Evolutionary conservation across 2,888 invertebrate species (phyloP).

Genomic region (Agrilus biguttatus): DNA sequence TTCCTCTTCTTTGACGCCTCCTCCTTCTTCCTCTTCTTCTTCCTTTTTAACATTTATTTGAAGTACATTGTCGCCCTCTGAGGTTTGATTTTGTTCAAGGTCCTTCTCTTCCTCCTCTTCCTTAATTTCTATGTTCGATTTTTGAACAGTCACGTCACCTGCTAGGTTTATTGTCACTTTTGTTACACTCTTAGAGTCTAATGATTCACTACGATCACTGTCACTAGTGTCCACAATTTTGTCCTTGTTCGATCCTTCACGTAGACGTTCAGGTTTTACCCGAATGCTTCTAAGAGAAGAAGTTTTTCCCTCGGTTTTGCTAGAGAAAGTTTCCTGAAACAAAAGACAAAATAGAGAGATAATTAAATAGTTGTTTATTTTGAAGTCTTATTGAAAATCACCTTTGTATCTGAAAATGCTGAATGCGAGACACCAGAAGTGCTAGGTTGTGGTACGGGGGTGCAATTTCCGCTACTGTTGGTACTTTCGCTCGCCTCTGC

Average conservation of each 20-base stretch:
- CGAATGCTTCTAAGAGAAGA: conserved; percentile 45
- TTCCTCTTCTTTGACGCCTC: neutral
- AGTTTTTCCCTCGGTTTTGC: conserved; percentile 27
- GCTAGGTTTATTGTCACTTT: conserved; percentile 12
- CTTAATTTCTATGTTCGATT: conserved; percentile 11
- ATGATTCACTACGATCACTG: no score
- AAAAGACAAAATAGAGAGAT: conserved; percentile 2
- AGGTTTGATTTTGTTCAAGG: no score
- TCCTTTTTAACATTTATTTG: conserved; percentile 12
- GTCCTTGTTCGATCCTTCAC: conserved; percentile 15
- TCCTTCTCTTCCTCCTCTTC: conserved; percentile 9
- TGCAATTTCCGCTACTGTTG: conserved; percentile 19
- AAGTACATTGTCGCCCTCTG: no score
- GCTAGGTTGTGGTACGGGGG: conserved; percentile 18
- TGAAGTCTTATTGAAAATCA: conserved; percentile 5
- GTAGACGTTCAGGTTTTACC: conserved; percentile 44
- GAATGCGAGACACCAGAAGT: conserved; percentile 2
- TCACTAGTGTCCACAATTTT: conserved; percentile 2
- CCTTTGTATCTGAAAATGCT: conserved; percentile 16
- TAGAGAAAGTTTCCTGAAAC: conserved; percentile 19
- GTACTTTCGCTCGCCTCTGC: conserved; percentile 23
- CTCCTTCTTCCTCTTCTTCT: neutral
- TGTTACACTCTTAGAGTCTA: conserved; percentile 19
- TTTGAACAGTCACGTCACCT: conserved; percentile 12
- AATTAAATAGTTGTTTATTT: neutral